Evolutionary conservation across 1,140 invertebrate genomes (phyloP).

Genomic region (Panagrolaimus sp.): DNA sequence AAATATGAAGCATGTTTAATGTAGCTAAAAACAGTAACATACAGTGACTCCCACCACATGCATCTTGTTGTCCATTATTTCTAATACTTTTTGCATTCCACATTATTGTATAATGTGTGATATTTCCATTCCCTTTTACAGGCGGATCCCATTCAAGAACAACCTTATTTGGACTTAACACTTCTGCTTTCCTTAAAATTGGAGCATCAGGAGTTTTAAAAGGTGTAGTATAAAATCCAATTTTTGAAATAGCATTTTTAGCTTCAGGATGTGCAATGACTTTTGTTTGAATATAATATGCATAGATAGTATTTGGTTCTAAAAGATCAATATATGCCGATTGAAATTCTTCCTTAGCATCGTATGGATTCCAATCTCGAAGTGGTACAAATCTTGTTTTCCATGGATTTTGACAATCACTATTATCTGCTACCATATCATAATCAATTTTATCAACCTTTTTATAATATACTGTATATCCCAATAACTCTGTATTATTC

Average conservation of each 20-base stretch:
- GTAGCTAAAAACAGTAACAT: too few species aligned
- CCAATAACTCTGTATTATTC: conserved; percentile 55
- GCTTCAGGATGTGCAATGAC: conserved; percentile 52
- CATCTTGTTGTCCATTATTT: background rate
- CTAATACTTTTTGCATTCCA: conserved; percentile 34
- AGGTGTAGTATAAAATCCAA: conserved; percentile 42
- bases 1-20: conserved; percentile 7
- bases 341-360: background rate
- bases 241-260: conserved; percentile 55
- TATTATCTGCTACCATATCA: conserved; percentile 54
- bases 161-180: conserved; percentile 65
- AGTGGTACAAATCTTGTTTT: conserved; percentile 46
- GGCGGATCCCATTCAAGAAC: conserved; percentile 73
- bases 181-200: conserved; percentile 63
- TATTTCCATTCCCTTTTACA: conserved; percentile 70
- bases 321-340: background rate
- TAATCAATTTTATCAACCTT: conserved; percentile 41
- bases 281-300: conserved; percentile 56
- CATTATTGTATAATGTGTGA: conserved; percentile 72
- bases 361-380: too few species aligned
- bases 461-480: conserved; percentile 57
- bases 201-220: conserved; percentile 67
- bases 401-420: conserved; percentile 52
- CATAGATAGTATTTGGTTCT: conserved; percentile 29
- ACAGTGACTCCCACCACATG: background rate